Conservation (phyloP, 2,797 vertebrate species). For the Acrocephalus scirpaceus region DNA sequence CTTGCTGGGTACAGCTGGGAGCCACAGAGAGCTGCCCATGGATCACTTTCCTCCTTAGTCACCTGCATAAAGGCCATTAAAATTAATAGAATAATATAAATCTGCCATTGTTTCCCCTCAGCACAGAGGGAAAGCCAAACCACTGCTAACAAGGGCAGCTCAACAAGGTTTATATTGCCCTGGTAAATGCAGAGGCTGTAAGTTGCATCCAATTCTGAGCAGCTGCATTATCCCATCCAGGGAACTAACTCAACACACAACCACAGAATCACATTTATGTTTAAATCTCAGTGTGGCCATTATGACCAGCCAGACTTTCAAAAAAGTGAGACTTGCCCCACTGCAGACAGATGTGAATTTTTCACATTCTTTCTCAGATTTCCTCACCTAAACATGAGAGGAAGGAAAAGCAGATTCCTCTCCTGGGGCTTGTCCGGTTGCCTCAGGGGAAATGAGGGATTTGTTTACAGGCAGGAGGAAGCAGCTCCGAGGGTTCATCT, state of each 20-base stretch:
- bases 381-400: not conserved
- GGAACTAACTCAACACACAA: not conserved
- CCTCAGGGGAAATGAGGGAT: not conserved
- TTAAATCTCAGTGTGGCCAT: not conserved
- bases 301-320: not conserved
- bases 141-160: not conserved
- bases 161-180: not conserved
- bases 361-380: constrained; percentile 4
- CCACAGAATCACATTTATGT: not conserved
- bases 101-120: not conserved
- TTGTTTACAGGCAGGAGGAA: constrained; percentile 41
- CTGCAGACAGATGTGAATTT: not conserved
- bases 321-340: not conserved
- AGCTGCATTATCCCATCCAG: not conserved
- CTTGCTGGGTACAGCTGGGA: not conserved
- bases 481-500: not conserved
- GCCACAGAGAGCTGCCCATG: not conserved
- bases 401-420: constrained; percentile 38
- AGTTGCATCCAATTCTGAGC: not conserved
- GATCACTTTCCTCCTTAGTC: not conserved
- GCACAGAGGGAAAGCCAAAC: not conserved
- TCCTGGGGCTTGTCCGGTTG: not conserved
- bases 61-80: not conserved
- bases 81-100: not conserved
- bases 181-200: not conserved